Evolutionary conservation across 2,888 invertebrate genomes (phyloP).

Genomic region (Rhopalosiphum nymphaeae): DNA sequence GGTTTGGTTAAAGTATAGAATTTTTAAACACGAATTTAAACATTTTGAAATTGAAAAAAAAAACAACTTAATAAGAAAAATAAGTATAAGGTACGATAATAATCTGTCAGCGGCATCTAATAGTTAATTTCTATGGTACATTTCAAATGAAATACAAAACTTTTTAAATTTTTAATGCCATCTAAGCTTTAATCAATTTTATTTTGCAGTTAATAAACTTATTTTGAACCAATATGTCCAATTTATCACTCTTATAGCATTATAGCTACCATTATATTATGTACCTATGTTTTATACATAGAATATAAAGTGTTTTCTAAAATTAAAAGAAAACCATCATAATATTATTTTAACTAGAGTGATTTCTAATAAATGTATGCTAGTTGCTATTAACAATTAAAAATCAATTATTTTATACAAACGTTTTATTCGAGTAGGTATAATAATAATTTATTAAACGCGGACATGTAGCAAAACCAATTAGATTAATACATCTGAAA

Average conservation of each 20-base stretch:
- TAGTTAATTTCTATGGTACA: neutral
- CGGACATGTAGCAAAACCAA: neutral
- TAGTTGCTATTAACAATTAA: neutral
- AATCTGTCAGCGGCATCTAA: neutral
- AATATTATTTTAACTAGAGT: neutral
- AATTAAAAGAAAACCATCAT: neutral
- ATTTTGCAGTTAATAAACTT: neutral
- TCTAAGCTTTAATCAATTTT: neutral
- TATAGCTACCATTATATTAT: neutral
- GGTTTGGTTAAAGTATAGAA: neutral
- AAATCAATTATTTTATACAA: neutral
- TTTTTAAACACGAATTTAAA: neutral
- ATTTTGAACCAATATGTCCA: neutral
- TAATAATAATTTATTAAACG: neutral
- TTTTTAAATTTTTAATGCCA: neutral
- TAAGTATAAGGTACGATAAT: neutral
- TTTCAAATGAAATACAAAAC: neutral
- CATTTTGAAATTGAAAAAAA: neutral
- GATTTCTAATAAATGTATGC: neutral
- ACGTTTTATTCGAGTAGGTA: neutral
- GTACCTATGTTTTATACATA: neutral
- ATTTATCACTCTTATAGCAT: neutral
- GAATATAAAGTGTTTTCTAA: neutral
- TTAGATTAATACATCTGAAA: neutral
- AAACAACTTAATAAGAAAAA: neutral